Conservation (phyloP, 1,140 invertebrate species). For the Samia ricini region DNA sequence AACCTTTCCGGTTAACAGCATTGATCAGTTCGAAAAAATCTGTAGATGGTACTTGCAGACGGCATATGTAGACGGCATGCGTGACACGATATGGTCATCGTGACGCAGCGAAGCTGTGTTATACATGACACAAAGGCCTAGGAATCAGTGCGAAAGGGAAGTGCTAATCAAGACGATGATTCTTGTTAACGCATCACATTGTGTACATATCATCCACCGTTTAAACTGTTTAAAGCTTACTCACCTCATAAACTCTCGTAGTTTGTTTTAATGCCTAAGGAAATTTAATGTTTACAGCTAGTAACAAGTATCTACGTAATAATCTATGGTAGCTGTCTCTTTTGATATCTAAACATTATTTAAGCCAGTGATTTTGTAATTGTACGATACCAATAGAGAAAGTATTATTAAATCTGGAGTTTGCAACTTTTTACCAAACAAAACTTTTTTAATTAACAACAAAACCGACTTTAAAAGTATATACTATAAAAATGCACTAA, state of each 20-base stretch:
- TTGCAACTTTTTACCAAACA: too few relatives aligned
- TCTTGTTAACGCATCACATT: constrained; percentile 53
- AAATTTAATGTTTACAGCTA: not conserved
- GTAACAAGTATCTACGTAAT: not conserved
- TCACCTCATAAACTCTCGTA: constrained; percentile 24
- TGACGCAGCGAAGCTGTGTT: not conserved
- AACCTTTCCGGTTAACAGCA: too few relatives aligned
- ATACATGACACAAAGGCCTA: constrained; percentile 46
- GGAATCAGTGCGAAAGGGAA: constrained; percentile 59
- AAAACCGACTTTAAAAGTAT: too few relatives aligned
- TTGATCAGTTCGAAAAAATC: too few relatives aligned
- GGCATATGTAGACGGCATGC: not conserved
- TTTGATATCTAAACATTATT: too few relatives aligned
- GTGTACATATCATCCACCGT: constrained; percentile 25
- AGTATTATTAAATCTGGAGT: too few relatives aligned
- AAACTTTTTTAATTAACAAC: too few relatives aligned
- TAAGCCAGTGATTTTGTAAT: not conserved
- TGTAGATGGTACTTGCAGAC: too few relatives aligned
- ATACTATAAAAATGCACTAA: too few relatives aligned
- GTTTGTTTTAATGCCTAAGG: not conserved
- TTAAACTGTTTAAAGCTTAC: constrained; percentile 25
- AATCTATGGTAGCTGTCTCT: too few relatives aligned
- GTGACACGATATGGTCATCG: not conserved
- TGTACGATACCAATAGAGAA: too few relatives aligned
- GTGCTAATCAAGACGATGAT: constrained; percentile 52